These are phyloP conservation scores for Macroramphosus scolopax DNA, from an alignment of 2,797 vertebrate genomes.

Conservation along the genomic window DNA sequence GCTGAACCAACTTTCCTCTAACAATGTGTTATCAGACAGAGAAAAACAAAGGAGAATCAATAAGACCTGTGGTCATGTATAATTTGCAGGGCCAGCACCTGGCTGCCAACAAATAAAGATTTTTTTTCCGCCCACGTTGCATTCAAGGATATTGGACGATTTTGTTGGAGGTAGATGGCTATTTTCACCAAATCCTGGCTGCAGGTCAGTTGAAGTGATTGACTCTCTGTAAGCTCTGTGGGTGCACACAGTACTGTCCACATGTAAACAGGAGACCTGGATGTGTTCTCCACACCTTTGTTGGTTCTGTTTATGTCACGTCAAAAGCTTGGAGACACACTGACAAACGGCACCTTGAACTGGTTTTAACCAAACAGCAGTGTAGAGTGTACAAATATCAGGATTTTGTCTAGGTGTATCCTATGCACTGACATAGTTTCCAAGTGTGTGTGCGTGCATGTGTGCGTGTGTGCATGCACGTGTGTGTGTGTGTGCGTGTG, in stretches of 20 bases:
- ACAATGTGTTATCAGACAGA: constrained; percentile 72
- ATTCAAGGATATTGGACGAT: constrained; percentile 71
- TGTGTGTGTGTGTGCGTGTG: constrained; percentile 30
- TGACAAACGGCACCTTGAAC: constrained; percentile 46
- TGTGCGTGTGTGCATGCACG: constrained; percentile 49
- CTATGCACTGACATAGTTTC: not conserved
- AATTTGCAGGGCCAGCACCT: constrained; percentile 74
- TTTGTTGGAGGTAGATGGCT: constrained; percentile 57
- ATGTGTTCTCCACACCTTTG: constrained; percentile 48
- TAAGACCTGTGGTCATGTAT: constrained; percentile 74
- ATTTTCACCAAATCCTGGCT: constrained; percentile 68
- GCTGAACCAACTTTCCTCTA: constrained; percentile 67
- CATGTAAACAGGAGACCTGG: constrained; percentile 65
- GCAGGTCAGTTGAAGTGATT: constrained; percentile 65
- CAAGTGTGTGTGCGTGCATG: constrained; percentile 34
- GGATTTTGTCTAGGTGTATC: constrained; percentile 21
- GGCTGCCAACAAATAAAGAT: constrained; percentile 70
- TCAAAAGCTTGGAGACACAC: constrained; percentile 33
- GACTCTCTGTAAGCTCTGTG: constrained; percentile 66
- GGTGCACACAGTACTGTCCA: constrained; percentile 55
- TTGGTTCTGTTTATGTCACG: constrained; percentile 32
- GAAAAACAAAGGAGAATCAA: constrained; percentile 77
- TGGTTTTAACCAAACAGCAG: constrained; percentile 44
- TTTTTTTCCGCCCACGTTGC: constrained; percentile 49
- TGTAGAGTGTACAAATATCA: constrained; percentile 33